These are phyloP conservation scores for Melangyna quadrimaculata DNA, from an alignment of 2,888 invertebrate genomes.

Conservation along the genomic window DNA sequence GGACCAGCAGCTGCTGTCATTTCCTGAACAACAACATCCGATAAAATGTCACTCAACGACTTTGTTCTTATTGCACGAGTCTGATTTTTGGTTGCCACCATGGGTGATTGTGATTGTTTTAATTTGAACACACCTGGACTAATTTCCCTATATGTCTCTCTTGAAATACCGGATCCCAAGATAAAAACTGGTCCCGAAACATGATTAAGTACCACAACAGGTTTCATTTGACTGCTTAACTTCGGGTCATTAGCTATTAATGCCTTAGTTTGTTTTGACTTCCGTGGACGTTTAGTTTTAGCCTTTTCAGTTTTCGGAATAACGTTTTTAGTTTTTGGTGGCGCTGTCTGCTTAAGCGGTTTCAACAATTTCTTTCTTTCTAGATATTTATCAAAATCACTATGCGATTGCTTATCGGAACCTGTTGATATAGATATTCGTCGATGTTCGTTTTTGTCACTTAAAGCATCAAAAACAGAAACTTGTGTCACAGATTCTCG, in stretches of 20 bases:
- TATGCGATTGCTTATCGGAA: background rate
- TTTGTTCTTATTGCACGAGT: constrained; percentile 3
- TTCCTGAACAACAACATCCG: constrained; percentile 30
- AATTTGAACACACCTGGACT: constrained; percentile 1
- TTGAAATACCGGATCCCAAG: background rate
- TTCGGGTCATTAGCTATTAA: constrained; percentile 38
- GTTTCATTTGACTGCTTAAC: constrained; percentile 10
- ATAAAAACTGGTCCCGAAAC: constrained; percentile 6
- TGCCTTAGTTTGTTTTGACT: background rate
- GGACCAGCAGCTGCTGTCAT: background rate
- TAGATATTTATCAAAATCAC: constrained; percentile 57
- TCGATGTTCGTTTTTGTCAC: background rate
- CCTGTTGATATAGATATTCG: constrained; percentile 9
- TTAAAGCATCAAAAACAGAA: background rate
- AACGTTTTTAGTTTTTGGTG: background rate
- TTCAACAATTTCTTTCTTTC: constrained; percentile 1
- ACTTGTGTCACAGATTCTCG: constrained; percentile 2
- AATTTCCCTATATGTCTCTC: background rate
- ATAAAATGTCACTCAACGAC: constrained; percentile 31
- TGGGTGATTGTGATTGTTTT: background rate
- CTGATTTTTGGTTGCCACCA: background rate
- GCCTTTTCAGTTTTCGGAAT: background rate
- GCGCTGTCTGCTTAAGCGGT: background rate
- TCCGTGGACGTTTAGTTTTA: background rate
- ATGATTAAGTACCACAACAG: constrained; percentile 42